Evolutionary conservation across 2,113 vertebrate genomes (phyloP).

Genomic region (Strix aluco): DNA sequence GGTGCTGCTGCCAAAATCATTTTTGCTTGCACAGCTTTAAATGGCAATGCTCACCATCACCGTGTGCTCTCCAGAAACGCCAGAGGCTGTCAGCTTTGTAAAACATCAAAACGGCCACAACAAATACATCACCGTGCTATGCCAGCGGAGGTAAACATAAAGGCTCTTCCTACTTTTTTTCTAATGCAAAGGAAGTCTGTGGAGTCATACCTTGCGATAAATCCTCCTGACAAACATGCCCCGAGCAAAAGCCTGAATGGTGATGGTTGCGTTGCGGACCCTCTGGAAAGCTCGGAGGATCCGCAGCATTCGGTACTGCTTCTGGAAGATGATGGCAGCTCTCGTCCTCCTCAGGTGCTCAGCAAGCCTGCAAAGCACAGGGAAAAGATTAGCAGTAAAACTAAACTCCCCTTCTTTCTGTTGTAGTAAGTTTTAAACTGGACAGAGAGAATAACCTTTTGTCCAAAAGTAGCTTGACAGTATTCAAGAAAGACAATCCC

Average conservation of each 20-base stretch:
- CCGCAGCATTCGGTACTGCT: conserved; percentile 86
- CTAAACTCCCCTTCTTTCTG: neutral
- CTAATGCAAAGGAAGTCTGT: accelerated
- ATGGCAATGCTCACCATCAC: neutral
- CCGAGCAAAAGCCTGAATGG: conserved; percentile 87
- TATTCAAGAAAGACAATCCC: neutral
- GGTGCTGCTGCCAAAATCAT: neutral
- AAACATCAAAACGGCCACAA: neutral
- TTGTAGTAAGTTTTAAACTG: neutral
- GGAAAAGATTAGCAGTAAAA: neutral
- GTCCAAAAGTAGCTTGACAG: neutral
- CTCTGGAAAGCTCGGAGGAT: conserved; percentile 74
- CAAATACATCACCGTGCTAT: accelerated
- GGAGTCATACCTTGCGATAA: conserved; percentile 81
- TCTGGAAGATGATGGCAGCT: conserved; percentile 86
- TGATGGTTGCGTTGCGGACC: conserved; percentile 66
- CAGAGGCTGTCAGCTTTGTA: neutral
- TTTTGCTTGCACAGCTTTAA: neutral
- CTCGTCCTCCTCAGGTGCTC: conserved; percentile 81
- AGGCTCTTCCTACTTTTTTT: neutral
- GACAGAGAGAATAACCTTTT: neutral
- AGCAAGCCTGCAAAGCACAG: conserved; percentile 71
- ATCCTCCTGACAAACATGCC: conserved; percentile 86
- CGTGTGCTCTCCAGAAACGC: accelerated
- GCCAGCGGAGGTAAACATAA: neutral